Conservation (phyloP, 1,140 invertebrate genomes). For the Rhyacophila brunnea region DNA sequence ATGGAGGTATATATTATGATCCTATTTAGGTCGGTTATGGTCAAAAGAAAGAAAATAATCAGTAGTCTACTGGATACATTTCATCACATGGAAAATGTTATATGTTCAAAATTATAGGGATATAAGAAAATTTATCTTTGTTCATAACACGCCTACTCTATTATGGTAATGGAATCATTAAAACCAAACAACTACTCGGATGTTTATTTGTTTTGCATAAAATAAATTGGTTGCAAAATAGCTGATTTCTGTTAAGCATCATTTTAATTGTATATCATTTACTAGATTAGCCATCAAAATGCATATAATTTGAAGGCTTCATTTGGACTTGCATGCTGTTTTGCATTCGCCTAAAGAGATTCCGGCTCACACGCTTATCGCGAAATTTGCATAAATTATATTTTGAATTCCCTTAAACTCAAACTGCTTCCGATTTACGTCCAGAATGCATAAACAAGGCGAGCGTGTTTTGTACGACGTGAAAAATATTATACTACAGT, state of each 20-base stretch:
- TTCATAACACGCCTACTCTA: too few species aligned
- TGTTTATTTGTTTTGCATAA: too few species aligned
- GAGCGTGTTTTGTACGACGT: background rate
- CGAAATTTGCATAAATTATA: slow-evolving; percentile 19
- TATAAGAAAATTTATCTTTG: too few species aligned
- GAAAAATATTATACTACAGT: background rate
- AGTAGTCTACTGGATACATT: too few species aligned
- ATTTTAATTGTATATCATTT: slow-evolving; percentile 27
- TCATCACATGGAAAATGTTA: too few species aligned
- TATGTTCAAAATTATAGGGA: too few species aligned
- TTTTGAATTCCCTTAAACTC: background rate
- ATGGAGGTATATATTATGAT: too few species aligned
- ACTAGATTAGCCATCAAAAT: slow-evolving; percentile 15
- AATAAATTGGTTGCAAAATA: too few species aligned
- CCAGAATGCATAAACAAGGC: background rate
- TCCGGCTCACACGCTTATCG: slow-evolving; percentile 15
- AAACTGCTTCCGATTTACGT: slow-evolving; percentile 4
- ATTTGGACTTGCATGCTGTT: background rate
- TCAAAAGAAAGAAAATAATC: too few species aligned
- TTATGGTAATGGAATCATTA: too few species aligned
- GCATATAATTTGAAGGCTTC: slow-evolving; percentile 19
- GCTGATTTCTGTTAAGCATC: slow-evolving; percentile 1
- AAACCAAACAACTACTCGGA: too few species aligned
- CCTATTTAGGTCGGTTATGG: too few species aligned
- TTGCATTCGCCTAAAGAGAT: slow-evolving; percentile 1